Conservation (phyloP, 2,113 vertebrate species). For the Capricornis sumatraensis region DNA sequence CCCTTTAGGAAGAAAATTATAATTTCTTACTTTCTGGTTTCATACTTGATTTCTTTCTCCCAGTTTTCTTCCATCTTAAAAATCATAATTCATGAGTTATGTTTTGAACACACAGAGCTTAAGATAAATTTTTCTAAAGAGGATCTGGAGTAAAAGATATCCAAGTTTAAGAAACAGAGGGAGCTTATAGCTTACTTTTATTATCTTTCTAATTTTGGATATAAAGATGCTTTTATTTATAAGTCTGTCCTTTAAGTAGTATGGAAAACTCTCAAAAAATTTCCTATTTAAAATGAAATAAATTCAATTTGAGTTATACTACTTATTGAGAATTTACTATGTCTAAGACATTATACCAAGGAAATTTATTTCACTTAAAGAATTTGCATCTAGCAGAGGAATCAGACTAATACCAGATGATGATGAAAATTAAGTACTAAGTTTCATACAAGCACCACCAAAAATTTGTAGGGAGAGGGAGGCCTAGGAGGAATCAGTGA, state of each 20-base stretch:
- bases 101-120: background rate
- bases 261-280: background rate
- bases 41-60: constrained; percentile 7
- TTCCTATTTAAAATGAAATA: background rate
- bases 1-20: background rate
- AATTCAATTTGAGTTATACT: background rate
- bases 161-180: background rate
- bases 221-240: background rate
- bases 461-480: background rate
- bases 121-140: constrained; percentile 18
- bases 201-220: constrained; percentile 7
- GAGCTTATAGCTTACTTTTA: background rate
- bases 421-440: constrained; percentile 24
- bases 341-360: background rate
- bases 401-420: background rate
- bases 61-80: background rate
- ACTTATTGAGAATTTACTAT: background rate
- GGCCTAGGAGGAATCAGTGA: background rate
- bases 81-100: background rate
- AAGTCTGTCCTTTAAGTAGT: background rate
- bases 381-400: background rate
- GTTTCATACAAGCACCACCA: background rate
- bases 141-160: background rate
- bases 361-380: constrained; percentile 15
- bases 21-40: constrained; percentile 34